Percentiles rank a stretch among this genome's conserved stretches.
These are phyloP conservation scores for Sepioteuthis lessoniana DNA, from an alignment of 2,888 invertebrate species.

Conservation along the genomic window DNA sequence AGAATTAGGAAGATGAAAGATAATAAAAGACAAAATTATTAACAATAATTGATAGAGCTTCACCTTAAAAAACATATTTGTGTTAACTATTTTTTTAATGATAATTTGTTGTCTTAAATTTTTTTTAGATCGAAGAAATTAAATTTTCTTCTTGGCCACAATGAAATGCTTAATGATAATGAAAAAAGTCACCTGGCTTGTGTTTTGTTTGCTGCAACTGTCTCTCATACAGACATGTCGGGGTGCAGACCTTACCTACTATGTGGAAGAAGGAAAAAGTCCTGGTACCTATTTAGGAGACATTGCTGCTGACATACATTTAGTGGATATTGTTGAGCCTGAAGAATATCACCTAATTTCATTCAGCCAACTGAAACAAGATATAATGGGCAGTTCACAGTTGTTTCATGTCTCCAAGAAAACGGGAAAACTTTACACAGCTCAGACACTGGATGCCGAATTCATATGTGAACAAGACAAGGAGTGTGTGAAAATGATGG, in stretches of 20 bases:
- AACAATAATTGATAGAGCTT: too few relatives aligned
- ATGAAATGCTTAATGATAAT: neutral
- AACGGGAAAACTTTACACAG: constrained; percentile 16
- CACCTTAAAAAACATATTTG: too few relatives aligned
- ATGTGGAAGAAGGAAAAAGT: constrained; percentile 35
- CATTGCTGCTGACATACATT: constrained; percentile 35
- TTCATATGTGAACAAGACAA: constrained; percentile 34
- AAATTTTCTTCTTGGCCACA: neutral
- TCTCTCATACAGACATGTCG: neutral
- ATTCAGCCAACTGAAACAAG: constrained; percentile 44
- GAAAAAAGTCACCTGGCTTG: neutral
- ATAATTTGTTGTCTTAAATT: neutral
- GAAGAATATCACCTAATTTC: neutral
- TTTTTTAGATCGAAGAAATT: neutral
- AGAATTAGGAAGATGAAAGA: too few relatives aligned
- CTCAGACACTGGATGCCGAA: constrained; percentile 37
- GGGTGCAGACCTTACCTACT: constrained; percentile 36
- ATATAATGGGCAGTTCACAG: constrained; percentile 41
- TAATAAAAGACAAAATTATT: too few relatives aligned
- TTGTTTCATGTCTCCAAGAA: constrained; percentile 23
- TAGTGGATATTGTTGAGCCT: neutral
- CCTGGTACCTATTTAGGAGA: constrained; percentile 43
- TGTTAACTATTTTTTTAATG: neutral
- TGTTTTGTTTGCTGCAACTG: neutral
- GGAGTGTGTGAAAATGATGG: constrained; percentile 36